Percentiles rank a stretch among this genome's conserved stretches.
Conservation (phyloP, 2,888 invertebrate genomes). For the Cantharis nigra region DNA sequence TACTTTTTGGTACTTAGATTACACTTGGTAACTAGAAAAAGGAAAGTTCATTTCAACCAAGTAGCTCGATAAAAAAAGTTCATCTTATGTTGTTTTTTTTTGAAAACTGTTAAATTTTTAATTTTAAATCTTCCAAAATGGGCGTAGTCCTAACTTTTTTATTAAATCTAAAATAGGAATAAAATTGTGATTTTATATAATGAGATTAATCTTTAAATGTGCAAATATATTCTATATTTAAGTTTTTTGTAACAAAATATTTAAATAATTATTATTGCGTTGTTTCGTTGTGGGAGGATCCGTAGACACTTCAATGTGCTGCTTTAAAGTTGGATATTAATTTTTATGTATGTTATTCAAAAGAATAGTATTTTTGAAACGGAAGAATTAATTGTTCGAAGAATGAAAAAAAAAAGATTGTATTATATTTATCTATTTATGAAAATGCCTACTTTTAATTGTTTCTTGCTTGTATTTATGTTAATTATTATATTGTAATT, state of each 20-base stretch:
- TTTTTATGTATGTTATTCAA: slow-evolving; percentile 13
- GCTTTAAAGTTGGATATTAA: not conserved
- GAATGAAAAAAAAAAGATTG: not conserved
- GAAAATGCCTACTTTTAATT: slow-evolving; percentile 19
- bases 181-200: slow-evolving; percentile 29
- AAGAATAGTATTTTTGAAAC: not conserved
- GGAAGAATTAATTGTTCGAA: slow-evolving; percentile 4
- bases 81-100: not conserved
- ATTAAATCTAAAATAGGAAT: slow-evolving; percentile 12
- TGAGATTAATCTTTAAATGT: slow-evolving; percentile 29
- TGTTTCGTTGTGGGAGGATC: slow-evolving; percentile 13
- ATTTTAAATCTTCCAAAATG: slow-evolving; percentile 20
- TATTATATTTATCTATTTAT: slow-evolving; percentile 20
- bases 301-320: slow-evolving; percentile 9
- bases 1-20: slow-evolving; percentile 4
- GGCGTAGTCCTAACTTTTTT: not conserved
- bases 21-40: not conserved
- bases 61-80: not conserved
- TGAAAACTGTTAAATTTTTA: not conserved
- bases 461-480: slow-evolving; percentile 26
- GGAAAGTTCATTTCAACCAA: not conserved
- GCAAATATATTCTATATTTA: slow-evolving; percentile 18
- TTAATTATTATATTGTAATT: slow-evolving; percentile 9
- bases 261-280: not conserved
- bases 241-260: not conserved